These are phyloP conservation scores for Cydia amplana DNA, from an alignment of 1,140 invertebrate genomes.

Conservation along the genomic window DNA sequence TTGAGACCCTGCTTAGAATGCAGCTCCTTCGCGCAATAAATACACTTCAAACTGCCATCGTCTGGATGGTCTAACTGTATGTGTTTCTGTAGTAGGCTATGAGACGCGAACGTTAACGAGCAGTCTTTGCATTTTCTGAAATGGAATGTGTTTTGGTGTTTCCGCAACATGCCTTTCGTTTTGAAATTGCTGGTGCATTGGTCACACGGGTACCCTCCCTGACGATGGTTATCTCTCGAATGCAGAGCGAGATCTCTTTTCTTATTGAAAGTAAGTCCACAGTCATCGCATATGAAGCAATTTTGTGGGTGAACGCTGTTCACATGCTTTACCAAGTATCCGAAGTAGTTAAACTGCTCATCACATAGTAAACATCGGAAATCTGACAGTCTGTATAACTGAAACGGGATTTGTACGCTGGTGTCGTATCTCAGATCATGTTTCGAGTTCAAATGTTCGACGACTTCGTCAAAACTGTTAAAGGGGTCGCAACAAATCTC, in stretches of 20 bases:
- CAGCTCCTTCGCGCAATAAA: conserved; percentile 56
- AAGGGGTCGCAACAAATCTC: conserved; percentile 62
- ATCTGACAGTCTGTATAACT: conserved; percentile 58
- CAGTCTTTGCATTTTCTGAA: conserved; percentile 57
- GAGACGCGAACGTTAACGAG: conserved; percentile 44
- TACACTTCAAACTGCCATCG: conserved; percentile 49
- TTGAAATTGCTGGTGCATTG: conserved; percentile 54
- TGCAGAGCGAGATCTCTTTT: conserved; percentile 57
- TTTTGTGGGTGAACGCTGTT: conserved; percentile 60
- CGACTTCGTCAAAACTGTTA: conserved; percentile 48
- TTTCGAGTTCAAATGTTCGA: conserved; percentile 62
- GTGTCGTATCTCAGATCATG: conserved; percentile 64
- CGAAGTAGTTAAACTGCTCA: conserved; percentile 56
- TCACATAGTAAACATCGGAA: conserved; percentile 56
- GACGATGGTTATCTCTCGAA: conserved; percentile 53
- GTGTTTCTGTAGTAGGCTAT: conserved; percentile 55
- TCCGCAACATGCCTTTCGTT: conserved; percentile 41
- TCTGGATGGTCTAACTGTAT: conserved; percentile 54
- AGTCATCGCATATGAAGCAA: conserved; percentile 61
- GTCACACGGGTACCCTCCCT: conserved; percentile 58
- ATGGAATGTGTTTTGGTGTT: conserved; percentile 58
- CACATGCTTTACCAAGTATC: conserved; percentile 58
- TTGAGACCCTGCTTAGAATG: conserved; percentile 56
- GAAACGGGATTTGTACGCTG: conserved; percentile 49
- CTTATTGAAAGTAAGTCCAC: conserved; percentile 59